Evolutionary conservation across 1,140 invertebrate species (phyloP), one percentile per base, ranked within the genome.

Genomic region (Lordiphosa clarofinis): DNA sequence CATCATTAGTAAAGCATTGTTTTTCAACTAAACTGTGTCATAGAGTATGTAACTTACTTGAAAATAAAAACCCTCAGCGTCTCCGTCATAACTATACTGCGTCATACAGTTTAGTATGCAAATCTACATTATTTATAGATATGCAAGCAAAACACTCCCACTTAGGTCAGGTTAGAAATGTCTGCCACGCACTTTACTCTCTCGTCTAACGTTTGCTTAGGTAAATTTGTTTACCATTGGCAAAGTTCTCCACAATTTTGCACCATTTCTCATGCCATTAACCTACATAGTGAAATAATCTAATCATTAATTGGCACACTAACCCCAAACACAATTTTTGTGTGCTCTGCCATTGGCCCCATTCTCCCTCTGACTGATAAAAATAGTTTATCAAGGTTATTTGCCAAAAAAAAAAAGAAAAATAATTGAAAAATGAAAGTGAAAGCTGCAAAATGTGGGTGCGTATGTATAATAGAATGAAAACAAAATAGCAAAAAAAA

Each of bases 301-400:
- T 82, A 76, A 73, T 78, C 78, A 57, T 84, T 78, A 84, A 84
- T 73, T 82, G 78, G 78, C 78, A 84, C 78, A 82, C 78, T 82
- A 82, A 82, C 78, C 78, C 78, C 78, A 76, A 82, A 84, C 68
- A 62, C 47, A 84, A 72, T 46, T 28, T 46, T 33, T 44, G 24
- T 73, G 62, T 50, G 42, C 55, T 42, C 61, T 78, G 78, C 69
- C 78, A 82, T 84, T 84, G 76, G 68, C 78, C 78, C 52, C 78
- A 84, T 78, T 84, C 56, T 19, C 47, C 55, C 43, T 42, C 57
- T 65, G 64, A 52, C 78, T 84, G 78, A 84, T 84, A 82, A 84
- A 82, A 82, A 82, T 82, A 82, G 78, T 82, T 82, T 75, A 81
- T 81, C 75, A 82, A 82, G 78, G 78, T 84, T 84, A 53, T 71